Evolutionary conservation across 2,888 invertebrate genomes (phyloP).

Genomic region (Cynaeus angustus): DNA sequence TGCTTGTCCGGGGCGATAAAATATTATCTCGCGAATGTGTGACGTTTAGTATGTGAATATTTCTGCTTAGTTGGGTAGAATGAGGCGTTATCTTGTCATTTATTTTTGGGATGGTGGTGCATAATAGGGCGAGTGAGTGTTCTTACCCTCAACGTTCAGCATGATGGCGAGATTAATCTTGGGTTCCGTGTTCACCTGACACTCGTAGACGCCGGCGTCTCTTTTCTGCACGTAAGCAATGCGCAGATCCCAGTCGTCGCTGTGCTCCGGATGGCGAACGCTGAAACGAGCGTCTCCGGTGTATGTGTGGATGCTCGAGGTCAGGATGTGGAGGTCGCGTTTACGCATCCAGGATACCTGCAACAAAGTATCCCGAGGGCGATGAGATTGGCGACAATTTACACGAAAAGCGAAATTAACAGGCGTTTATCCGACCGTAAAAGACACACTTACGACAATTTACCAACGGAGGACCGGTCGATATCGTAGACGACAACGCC

Average conservation of each 20-base stretch:
- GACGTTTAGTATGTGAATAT: slow-evolving; percentile 46
- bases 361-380: slow-evolving; percentile 54
- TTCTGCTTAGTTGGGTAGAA: slow-evolving; percentile 49
- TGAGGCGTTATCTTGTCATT: slow-evolving; percentile 47
- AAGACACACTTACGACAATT: neutral
- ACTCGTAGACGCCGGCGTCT: slow-evolving; percentile 90
- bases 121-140: slow-evolving; percentile 40
- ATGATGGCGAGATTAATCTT: slow-evolving; percentile 90
- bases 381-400: slow-evolving; percentile 15
- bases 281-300: slow-evolving; percentile 91
- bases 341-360: slow-evolving; percentile 91
- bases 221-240: slow-evolving; percentile 88
- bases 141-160: slow-evolving; percentile 86
- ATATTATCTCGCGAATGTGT: slow-evolving; percentile 41
- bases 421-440: slow-evolving; percentile 9
- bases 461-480: neutral
- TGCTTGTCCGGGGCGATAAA: slow-evolving; percentile 22
- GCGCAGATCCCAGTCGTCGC: slow-evolving; percentile 90
- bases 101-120: slow-evolving; percentile 44
- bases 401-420: slow-evolving; percentile 21
- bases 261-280: slow-evolving; percentile 86
- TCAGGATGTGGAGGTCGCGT: slow-evolving; percentile 88
- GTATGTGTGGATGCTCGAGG: slow-evolving; percentile 89
- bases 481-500: neutral
- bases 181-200: slow-evolving; percentile 92